Evolutionary conservation across 2,797 vertebrate genomes (phyloP).

Genomic region (Phrynocephalus forsythii): DNA sequence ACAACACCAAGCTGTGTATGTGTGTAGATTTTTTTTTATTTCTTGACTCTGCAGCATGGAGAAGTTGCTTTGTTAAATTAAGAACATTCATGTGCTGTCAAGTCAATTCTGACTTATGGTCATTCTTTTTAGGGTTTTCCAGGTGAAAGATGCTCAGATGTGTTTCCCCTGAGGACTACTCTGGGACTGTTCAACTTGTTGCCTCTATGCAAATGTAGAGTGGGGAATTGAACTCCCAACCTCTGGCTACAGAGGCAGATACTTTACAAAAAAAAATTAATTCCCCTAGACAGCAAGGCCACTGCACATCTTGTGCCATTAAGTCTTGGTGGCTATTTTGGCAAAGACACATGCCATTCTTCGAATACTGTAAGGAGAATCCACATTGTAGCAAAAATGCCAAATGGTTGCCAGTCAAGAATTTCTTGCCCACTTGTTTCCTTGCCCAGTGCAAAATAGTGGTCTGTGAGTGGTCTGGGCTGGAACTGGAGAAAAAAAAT

Average conservation of each 20-base stretch:
- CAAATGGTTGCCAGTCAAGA: neutral
- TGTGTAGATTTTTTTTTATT: neutral
- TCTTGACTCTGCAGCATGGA: too few species aligned
- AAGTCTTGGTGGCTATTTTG: neutral
- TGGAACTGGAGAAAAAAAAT: neutral
- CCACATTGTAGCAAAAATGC: neutral
- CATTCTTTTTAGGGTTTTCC: too few species aligned
- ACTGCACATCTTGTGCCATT: neutral
- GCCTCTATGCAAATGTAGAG: too few species aligned
- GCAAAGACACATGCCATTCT: neutral
- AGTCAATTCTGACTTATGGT: too few species aligned
- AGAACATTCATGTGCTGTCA: neutral
- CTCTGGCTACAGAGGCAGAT: too few species aligned
- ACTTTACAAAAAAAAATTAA: too few species aligned
- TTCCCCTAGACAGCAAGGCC: too few species aligned
- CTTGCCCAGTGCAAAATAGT: neutral
- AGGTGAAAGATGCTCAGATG: too few species aligned
- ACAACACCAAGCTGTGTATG: neutral
- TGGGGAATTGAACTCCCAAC: too few species aligned
- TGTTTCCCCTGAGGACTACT: too few species aligned
- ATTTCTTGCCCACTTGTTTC: neutral
- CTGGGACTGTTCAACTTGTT: too few species aligned
- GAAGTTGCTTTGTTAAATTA: too few species aligned
- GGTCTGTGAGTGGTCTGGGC: neutral
- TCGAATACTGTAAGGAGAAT: neutral